Percentiles rank a stretch among this genome's conserved stretches.
Evolutionary conservation across 2,888 invertebrate species (phyloP).

Genomic region (Cabera pusaria): DNA sequence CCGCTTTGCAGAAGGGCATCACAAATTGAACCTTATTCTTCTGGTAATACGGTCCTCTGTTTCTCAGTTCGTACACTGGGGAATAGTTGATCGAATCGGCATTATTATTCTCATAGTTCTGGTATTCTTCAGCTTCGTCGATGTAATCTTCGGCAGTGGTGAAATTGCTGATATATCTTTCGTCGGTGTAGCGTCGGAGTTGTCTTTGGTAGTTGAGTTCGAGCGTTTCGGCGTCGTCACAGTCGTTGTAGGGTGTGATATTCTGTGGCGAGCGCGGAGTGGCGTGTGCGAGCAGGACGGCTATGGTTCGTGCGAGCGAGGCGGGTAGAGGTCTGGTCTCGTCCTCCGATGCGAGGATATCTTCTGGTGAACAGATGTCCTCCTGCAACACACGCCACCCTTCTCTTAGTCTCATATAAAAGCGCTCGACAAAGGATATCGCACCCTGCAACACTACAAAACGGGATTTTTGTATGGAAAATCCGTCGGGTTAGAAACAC

Average conservation of each 20-base stretch:
- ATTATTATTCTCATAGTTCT: constrained; percentile 62
- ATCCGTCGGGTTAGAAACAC: constrained; percentile 15
- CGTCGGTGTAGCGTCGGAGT: constrained; percentile 57
- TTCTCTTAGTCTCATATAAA: constrained; percentile 61
- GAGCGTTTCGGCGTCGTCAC: constrained; percentile 46
- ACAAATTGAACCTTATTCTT: constrained; percentile 72
- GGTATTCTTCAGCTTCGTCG: constrained; percentile 70
- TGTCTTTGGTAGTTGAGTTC: constrained; percentile 61
- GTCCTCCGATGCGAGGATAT: constrained; percentile 73
- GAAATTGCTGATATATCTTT: constrained; percentile 63
- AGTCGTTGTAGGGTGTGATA: constrained; percentile 47
- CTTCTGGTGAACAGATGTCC: constrained; percentile 85
- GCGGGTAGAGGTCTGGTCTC: constrained; percentile 33
- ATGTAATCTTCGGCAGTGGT: constrained; percentile 59
- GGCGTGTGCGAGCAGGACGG: constrained; percentile 68
- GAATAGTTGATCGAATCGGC: constrained; percentile 52
- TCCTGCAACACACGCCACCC: constrained; percentile 87
- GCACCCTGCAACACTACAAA: constrained; percentile 68
- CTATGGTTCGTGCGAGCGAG: constrained; percentile 61
- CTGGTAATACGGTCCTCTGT: constrained; percentile 71
- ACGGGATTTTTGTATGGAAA: constrained; percentile 26
- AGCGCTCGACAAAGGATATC: constrained; percentile 61
- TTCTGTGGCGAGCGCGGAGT: constrained; percentile 76
- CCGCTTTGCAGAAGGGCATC: constrained; percentile 65
- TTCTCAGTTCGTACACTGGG: constrained; percentile 67